These are phyloP conservation scores for Limnephilus marmoratus DNA, from an alignment of 2,888 invertebrate species.

Conservation along the genomic window DNA sequence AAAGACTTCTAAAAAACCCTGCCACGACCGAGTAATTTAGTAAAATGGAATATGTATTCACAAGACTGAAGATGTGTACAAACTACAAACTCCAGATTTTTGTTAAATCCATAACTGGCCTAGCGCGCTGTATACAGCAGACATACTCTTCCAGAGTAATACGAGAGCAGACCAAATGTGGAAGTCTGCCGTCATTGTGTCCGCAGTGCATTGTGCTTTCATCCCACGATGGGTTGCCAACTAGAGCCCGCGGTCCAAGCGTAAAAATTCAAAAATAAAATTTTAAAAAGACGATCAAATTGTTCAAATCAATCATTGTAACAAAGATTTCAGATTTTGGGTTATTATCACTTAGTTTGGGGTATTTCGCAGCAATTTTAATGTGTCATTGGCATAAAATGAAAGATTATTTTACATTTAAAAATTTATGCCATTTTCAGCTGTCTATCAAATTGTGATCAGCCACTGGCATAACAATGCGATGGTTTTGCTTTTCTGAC, in stretches of 20 bases:
- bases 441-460: too few species aligned
- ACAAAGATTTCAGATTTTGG: too few species aligned
- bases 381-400: too few species aligned
- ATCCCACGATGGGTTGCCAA: slow-evolving; percentile 37
- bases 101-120: background rate
- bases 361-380: too few species aligned
- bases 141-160: background rate
- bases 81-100: background rate
- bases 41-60: background rate
- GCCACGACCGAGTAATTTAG: background rate
- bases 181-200: slow-evolving; percentile 40
- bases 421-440: too few species aligned
- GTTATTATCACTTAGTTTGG: too few species aligned
- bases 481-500: too few species aligned
- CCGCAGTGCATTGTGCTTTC: slow-evolving; percentile 17
- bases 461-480: too few species aligned
- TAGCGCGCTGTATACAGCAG: background rate
- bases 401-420: too few species aligned
- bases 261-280: background rate
- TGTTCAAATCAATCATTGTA: too few species aligned
- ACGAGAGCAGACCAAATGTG: slow-evolving; percentile 42
- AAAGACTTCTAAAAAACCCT: background rate
- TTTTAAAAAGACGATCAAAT: too few species aligned
- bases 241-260: background rate
- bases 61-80: background rate